Evolutionary conservation across 2,888 invertebrate species (phyloP).

Genomic region (Lydus trimaculatus): DNA sequence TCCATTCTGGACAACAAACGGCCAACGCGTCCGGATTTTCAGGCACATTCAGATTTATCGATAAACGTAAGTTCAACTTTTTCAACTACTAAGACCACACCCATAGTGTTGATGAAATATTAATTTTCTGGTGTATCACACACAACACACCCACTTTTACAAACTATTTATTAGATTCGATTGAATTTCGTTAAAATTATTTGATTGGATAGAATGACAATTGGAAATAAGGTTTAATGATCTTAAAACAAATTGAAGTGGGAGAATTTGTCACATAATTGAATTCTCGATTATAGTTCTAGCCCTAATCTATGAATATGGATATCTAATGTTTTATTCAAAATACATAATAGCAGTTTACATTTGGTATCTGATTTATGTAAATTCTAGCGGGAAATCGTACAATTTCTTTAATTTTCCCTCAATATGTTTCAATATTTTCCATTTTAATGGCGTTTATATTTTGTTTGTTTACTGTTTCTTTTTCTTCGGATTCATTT

Average conservation of each 20-base stretch:
- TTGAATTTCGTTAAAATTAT: neutral
- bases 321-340: constrained; percentile 1
- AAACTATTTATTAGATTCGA: neutral
- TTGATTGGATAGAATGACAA: neutral
- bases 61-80: constrained; percentile 69
- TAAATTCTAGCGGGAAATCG: neutral
- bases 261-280: neutral
- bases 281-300: neutral
- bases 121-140: neutral
- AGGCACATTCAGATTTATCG: constrained; percentile 79
- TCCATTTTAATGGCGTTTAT: neutral
- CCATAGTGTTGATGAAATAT: neutral
- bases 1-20: constrained; percentile 68
- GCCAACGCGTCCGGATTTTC: constrained; percentile 73
- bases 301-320: neutral
- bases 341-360: neutral
- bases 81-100: neutral
- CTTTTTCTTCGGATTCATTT: neutral
- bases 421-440: neutral
- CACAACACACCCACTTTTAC: neutral
- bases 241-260: neutral
- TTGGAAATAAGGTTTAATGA: neutral
- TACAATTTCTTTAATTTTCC: neutral
- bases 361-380: constrained; percentile 5
- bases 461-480: neutral